Evolutionary conservation across 2,797 vertebrate species (phyloP).

Genomic region (Dipus sagitta): DNA sequence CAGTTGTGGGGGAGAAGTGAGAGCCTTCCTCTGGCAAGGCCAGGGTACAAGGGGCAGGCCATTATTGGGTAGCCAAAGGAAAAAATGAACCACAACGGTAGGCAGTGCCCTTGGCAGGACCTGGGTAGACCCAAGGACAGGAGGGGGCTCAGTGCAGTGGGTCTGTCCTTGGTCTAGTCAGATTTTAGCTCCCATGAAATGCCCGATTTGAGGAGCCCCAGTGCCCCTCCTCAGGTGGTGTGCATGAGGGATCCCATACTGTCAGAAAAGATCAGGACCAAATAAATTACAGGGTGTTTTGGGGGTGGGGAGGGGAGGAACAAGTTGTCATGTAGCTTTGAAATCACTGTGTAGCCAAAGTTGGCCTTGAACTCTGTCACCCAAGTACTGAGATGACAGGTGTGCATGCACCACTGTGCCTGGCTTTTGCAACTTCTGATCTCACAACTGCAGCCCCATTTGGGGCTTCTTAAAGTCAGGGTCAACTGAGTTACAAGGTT

Average conservation of each 20-base stretch:
- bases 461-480: neutral
- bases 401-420: neutral
- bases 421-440: neutral
- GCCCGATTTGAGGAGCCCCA: neutral
- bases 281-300: neutral
- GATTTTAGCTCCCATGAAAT: neutral
- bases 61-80: neutral
- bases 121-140: neutral
- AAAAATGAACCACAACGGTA: neutral
- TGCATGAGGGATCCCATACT: neutral
- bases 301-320: too few species aligned
- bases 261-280: neutral
- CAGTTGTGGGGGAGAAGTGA: neutral
- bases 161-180: neutral
- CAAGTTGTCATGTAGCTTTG: neutral
- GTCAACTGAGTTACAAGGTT: neutral
- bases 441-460: neutral
- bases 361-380: neutral
- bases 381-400: neutral
- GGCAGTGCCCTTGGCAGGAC: neutral
- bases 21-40: neutral
- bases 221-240: neutral
- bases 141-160: neutral
- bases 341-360: neutral
- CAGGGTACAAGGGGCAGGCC: neutral